phyloP scores from a whole-genome alignment of 2,113 vertebrate species.

The Puma concolor region DNA sequence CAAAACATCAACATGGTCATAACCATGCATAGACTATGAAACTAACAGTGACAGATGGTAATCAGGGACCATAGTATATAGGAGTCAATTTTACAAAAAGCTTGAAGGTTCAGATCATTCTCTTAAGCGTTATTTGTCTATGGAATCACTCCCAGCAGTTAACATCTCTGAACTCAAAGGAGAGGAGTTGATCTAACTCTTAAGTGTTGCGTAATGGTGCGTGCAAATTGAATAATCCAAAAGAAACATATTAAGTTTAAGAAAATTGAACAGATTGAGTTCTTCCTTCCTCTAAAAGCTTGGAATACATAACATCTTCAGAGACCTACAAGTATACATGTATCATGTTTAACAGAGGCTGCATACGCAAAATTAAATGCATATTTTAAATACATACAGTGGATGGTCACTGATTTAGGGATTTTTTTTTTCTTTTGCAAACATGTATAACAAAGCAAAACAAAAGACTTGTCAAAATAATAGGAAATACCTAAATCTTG shows the following conservation, averaged over 20 bases:
- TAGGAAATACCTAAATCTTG: neutral
- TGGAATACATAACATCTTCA: neutral
- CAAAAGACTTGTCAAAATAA: neutral
- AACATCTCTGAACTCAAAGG: conserved; percentile 33
- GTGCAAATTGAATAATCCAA: neutral
- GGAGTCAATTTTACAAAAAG: conserved; percentile 13
- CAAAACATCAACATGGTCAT: neutral
- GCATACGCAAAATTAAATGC: neutral
- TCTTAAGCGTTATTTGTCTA: conserved; percentile 17
- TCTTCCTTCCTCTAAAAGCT: neutral
- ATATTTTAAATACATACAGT: neutral
- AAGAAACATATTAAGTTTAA: conserved; percentile 27
- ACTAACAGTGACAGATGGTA: conserved; percentile 18
- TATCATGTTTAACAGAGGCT: neutral
- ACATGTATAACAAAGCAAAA: conserved; percentile 14
- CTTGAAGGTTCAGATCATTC: conserved; percentile 22
- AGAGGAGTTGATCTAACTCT: neutral
- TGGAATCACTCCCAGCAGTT: neutral
- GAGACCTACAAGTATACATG: neutral
- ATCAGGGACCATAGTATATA: neutral
- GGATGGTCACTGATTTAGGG: neutral
- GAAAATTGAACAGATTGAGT: conserved; percentile 39
- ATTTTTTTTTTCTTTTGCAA: neutral
- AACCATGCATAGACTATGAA: neutral
- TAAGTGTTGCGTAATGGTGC: neutral